Percentiles rank a stretch among this genome's conserved stretches.
phyloP scores from a whole-genome alignment of 1,140 invertebrate species.

The Homarus americanus region DNA sequence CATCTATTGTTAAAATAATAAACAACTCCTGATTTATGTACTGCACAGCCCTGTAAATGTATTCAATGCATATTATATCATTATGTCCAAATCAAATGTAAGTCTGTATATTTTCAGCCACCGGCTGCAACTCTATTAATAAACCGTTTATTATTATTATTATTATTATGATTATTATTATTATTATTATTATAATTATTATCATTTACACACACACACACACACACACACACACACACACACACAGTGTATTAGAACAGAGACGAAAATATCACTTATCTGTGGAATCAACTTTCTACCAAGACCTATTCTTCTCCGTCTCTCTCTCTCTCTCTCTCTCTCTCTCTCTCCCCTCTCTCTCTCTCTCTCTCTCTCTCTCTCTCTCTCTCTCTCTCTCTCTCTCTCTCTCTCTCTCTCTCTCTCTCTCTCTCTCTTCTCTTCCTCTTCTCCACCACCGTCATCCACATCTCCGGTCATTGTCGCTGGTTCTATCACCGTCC shows the following conservation, averaged over 20 bases:
- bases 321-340: background rate
- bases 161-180: background rate
- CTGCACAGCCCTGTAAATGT: too few species aligned
- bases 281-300: too few species aligned
- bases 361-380: constrained; percentile 51
- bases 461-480: too few species aligned
- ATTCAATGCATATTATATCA: too few species aligned
- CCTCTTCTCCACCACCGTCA: too few species aligned
- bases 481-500: too few species aligned
- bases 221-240: background rate
- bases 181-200: background rate
- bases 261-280: too few species aligned
- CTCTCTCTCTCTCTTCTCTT: constrained; percentile 24
- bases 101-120: too few species aligned
- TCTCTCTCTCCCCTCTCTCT: constrained; percentile 17
- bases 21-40: too few species aligned
- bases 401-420: constrained; percentile 51
- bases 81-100: too few species aligned
- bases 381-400: constrained; percentile 51
- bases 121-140: background rate
- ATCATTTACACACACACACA: background rate
- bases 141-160: background rate
- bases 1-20: too few species aligned
- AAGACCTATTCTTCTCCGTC: background rate
- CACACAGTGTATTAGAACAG: too few species aligned